A percentile compares a stretch with the other conserved stretches of the same genome.
Conservation (phyloP, 2,113 vertebrate species). For the Cinclus mexicanus region DNA sequence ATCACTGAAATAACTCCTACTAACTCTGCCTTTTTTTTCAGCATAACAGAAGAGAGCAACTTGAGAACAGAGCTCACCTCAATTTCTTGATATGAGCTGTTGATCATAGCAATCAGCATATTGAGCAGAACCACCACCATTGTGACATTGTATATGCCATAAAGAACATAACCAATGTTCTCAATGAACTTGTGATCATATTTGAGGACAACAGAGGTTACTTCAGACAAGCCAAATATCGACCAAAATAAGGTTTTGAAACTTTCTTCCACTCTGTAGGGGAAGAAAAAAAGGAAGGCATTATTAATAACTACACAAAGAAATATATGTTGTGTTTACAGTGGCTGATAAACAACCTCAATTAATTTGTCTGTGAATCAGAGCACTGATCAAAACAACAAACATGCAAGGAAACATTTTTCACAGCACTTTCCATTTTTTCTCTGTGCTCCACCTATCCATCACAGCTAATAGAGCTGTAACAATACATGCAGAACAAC, state of each 20-base stretch:
- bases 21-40: background rate
- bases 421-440: background rate
- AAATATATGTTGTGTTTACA: background rate
- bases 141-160: slow-evolving; percentile 88
- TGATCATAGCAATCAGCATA: slow-evolving; percentile 92
- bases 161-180: slow-evolving; percentile 88
- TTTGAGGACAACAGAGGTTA: slow-evolving; percentile 88
- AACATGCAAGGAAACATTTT: background rate
- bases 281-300: background rate
- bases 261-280: slow-evolving; percentile 85
- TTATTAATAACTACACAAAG: background rate
- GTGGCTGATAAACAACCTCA: background rate
- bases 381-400: background rate
- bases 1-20: background rate
- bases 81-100: slow-evolving; percentile 89
- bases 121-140: slow-evolving; percentile 91
- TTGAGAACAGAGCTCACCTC: slow-evolving; percentile 73
- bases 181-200: slow-evolving; percentile 91
- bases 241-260: slow-evolving; percentile 93
- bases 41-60: background rate
- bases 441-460: background rate
- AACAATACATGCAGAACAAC: background rate
- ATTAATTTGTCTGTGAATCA: background rate
- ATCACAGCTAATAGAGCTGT: background rate
- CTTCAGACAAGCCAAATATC: slow-evolving; percentile 89